Base-by-base conservation (phyloP, 2,888 invertebrate species). In the Aphidius colemani region DNA sequence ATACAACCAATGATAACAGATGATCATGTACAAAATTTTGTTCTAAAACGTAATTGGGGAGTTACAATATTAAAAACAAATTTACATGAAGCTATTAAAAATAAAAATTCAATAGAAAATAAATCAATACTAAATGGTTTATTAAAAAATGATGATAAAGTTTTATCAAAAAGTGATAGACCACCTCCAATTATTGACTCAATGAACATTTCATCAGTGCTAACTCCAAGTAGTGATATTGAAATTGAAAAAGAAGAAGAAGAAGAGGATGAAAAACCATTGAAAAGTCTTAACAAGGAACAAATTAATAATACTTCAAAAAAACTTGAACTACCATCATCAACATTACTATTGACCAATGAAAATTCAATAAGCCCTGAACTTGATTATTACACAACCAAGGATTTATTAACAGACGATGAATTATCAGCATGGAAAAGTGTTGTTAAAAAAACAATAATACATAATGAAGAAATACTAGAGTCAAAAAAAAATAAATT, bases 361-460 rank as follows among this genome's bases (percentile, higher is more conserved):
- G 64, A 56, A 13, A 18, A 9, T 44, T 18, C 48, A 9, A 46
- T 60, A 7, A 69, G 72, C 44, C 63, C 5, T 13, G 48, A 68
- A 6, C 73, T 72, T 6, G 70, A 70, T 64, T 18, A 18, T 18
- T 72, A 73, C 45, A 7, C 69, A 40, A 71, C 74, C 5, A 18
- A 6, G 7, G 71, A 63, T 41, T 59, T 64, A 10, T 11, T 49
- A 6, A 18, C 53, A 2, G 68, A 69, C 5, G 71, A 68, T 0
- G 76, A 75, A 59, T 66, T 74, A 30, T 43, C 60, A 0, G 75
- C 76, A 6, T 79, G 79, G 79, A 70, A 66, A 55, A 66, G 72
- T 7, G 65, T 74, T 0, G 70, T 65, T 1, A 11, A 48, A 1
- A 72, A 63, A 13, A 73, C 76, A 6, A 73, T 64, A 39, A 51